Conservation (phyloP, 2,113 vertebrate species). For the Apistogramma diplotaenia region DNA sequence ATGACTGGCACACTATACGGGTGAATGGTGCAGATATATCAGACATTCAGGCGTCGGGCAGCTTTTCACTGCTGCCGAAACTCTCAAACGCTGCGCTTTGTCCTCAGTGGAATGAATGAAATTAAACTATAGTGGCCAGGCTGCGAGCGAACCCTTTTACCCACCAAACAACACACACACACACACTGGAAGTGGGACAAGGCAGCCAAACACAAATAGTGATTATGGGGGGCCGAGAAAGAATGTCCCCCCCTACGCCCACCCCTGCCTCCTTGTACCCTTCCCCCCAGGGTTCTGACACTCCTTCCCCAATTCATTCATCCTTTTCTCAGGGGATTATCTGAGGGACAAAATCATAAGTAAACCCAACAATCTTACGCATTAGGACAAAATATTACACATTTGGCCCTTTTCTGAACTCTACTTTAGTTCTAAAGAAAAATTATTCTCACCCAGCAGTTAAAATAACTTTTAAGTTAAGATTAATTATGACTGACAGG, state of each 20-base stretch:
- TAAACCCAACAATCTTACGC: background rate
- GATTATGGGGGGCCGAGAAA: conserved; percentile 64
- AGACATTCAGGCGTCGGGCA: conserved; percentile 69
- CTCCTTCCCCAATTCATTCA: conserved; percentile 59
- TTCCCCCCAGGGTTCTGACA: conserved; percentile 43
- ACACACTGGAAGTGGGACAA: conserved; percentile 60
- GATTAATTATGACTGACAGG: background rate
- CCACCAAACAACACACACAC: conserved; percentile 17
- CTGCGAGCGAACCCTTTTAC: conserved; percentile 49
- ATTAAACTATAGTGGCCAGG: conserved; percentile 49
- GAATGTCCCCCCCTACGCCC: conserved; percentile 37
- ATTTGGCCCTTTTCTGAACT: background rate
- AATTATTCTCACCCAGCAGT: background rate
- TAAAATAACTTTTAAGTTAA: background rate
- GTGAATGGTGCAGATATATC: conserved; percentile 25
- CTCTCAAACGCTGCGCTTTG: conserved; percentile 56
- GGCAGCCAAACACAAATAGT: conserved; percentile 61
- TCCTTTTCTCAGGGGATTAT: conserved; percentile 44
- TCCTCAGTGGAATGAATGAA: conserved; percentile 57
- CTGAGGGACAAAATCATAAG: conserved; percentile 13
- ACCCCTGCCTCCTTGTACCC: conserved; percentile 25
- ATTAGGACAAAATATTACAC: background rate
- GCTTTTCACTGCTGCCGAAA: conserved; percentile 45
- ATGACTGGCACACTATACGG: background rate
- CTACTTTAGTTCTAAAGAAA: background rate